Evolutionary conservation across 2,888 invertebrate species (phyloP), one percentile per base, ranked within the genome.

Genomic region (Ceramica pisi): DNA sequence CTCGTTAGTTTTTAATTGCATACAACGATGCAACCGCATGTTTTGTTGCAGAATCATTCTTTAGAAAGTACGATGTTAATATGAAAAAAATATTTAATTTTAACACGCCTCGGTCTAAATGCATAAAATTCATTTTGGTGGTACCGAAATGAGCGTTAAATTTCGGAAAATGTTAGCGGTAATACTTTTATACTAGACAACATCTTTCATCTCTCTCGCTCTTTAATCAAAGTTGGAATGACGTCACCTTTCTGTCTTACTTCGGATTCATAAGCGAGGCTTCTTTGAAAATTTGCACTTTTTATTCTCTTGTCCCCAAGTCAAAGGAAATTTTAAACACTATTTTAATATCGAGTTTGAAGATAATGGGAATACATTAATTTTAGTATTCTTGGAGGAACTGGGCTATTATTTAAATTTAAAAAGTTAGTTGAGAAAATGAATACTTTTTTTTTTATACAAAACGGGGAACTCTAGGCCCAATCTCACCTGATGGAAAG

Each of bases 171-270:
- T 74, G 65, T 62, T 65, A 64, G 60, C 55, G 65, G 81, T 81
- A 85, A 87, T 86, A 84, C 86, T 88, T 91, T 86, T 88, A 79
- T 23, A 83, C 76, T 81, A 82, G 38, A 83, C 86, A 88, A 87
- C 84, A 86, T 41, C 21, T 60, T 86, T 71, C 50, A 78, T 82
- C 80, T 60, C 51, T 69, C 41, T 51, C 84, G 67, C 80, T 80
- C 81, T 92, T 93, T 91, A 92, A 91, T 93, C 89, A 92, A 92
- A 92, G 83, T 88, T 87, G 89, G 89, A 90, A 90, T 90, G 90
- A 89, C 84, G 81, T 83, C 77, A 82, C 81, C 81, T 89, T 91
- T 88, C 84, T 88, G 80, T 87, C 86, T 89, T 85, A 85, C 80
- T 82, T 77, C 84, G 88, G 87, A 90, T 90, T 92, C 86, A 90